Base-by-base conservation (phyloP, 2,797 vertebrate species). In the Scolopax rusticola region DNA sequence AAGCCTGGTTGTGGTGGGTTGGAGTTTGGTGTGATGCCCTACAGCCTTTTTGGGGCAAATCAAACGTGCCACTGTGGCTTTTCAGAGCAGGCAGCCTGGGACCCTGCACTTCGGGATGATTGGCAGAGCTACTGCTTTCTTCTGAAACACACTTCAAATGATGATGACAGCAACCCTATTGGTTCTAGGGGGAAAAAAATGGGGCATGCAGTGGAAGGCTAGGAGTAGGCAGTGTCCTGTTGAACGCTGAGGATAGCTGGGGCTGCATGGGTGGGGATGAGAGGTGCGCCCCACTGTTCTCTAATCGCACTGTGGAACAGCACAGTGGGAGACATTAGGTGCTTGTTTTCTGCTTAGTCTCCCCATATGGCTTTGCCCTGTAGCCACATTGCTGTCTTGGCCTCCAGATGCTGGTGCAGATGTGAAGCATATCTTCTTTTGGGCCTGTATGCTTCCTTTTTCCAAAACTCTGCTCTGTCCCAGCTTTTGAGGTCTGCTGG, bases 141-240 rank as follows among this genome's bases (percentile, higher is more conserved):
- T 91, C 65, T 74, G 50, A 73, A 88, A 82, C 68, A 45, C 7
- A 12, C 14, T 64, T 77, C 43, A 36, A 27, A 74, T 23, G 21
- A 13, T 57, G 36, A 40, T 28, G 45, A 45, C 41, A 70, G 40
- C 61, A 82, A 33, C 25, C 6, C 25, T 79, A 20, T 47, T 77
- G 40, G 30, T 28, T 36, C 6, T 9, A 36, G 45, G 50, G 43
- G 38, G 11, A 57, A 30, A 41, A 33, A 27, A 53, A 1, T 10
- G 20, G 41, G 41, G 6, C 30, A 4, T 33, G 53, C 19, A 6
- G 43, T n/a, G 30, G 36, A 43, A 38, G 54, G 78, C 23, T 50
- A 9, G 59, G 20, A 68, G 61, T 18, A 7, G 0, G 0, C 12
- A 5, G 10, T 40, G 15, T 53, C 28, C 8, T 0, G 0, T 1